These are phyloP conservation scores for Catonia carolina DNA, from an alignment of 2,888 invertebrate genomes.

Conservation along the genomic window DNA sequence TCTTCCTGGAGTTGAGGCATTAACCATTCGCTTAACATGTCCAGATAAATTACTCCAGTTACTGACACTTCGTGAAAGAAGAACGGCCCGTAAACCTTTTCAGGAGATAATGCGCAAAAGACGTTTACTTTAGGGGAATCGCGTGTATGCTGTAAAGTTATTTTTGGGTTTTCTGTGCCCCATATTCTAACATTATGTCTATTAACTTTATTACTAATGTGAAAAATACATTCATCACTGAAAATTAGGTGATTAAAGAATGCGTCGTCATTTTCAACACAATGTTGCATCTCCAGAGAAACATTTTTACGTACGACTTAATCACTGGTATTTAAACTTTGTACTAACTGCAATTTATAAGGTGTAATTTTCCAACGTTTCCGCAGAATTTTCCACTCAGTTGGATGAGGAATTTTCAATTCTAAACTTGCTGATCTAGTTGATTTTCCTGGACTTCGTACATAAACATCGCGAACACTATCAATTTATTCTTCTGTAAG, in stretches of 20 bases:
- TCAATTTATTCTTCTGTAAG: not conserved
- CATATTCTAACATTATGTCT: slow-evolving; percentile 15
- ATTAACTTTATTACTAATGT: slow-evolving; percentile 16
- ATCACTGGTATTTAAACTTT: not conserved
- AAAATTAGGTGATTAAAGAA: slow-evolving; percentile 4
- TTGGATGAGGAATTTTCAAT: not conserved
- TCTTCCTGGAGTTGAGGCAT: slow-evolving; percentile 17
- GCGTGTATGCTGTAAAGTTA: slow-evolving; percentile 8
- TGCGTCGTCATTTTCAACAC: slow-evolving; percentile 5
- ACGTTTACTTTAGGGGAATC: slow-evolving; percentile 16
- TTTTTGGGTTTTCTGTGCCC: not conserved
- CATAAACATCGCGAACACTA: slow-evolving; percentile 5
- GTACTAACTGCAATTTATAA: not conserved
- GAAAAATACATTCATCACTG: slow-evolving; percentile 7
- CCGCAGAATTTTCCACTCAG: not conserved
- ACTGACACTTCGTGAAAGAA: slow-evolving; percentile 8
- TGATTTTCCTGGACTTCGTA: not conserved
- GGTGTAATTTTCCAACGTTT: not conserved
- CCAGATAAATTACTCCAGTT: slow-evolving; percentile 7
- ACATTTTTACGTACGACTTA: slow-evolving; percentile 1
- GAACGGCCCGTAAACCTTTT: slow-evolving; percentile 6
- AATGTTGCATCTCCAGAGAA: not conserved
- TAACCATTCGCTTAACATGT: slow-evolving; percentile 14
- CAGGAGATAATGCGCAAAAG: slow-evolving; percentile 16
- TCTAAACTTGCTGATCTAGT: not conserved